Percentiles rank a stretch among this genome's conserved stretches.
Conservation (phyloP, 2,888 invertebrate genomes). For the Drosophila colorata region DNA sequence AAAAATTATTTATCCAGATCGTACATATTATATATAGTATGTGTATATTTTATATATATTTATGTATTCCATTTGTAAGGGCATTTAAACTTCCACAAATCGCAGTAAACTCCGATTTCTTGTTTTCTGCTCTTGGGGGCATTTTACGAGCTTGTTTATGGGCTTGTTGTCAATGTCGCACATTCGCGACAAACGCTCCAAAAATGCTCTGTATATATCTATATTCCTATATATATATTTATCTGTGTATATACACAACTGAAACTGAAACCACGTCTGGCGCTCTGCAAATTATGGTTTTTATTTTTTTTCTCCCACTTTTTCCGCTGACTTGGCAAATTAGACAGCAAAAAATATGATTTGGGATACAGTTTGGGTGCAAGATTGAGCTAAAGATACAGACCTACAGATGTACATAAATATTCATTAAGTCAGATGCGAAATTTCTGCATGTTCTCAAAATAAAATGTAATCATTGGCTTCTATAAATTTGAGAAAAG, state of each 20-base stretch:
- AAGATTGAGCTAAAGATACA: slow-evolving; percentile 1
- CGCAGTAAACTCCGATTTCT: background rate
- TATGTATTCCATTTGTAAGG: background rate
- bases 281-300: slow-evolving; percentile 44
- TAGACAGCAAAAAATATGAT: background rate
- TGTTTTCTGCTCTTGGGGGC: slow-evolving; percentile 27
- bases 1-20: too few species aligned
- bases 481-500: too few species aligned
- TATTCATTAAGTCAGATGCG: too few species aligned
- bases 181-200: slow-evolving; percentile 42
- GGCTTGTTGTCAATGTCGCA: slow-evolving; percentile 52
- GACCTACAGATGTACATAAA: background rate
- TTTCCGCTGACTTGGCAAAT: slow-evolving; percentile 52
- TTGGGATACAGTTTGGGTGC: slow-evolving; percentile 2
- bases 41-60: too few species aligned
- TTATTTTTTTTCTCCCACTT: slow-evolving; percentile 9
- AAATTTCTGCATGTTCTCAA: background rate
- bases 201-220: slow-evolving; percentile 9
- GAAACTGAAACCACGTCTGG: slow-evolving; percentile 54
- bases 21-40: too few species aligned
- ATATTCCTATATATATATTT: background rate
- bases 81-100: slow-evolving; percentile 5
- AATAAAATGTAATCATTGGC: too few species aligned
- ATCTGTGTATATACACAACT: slow-evolving; percentile 9
- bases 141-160: slow-evolving; percentile 58